These are phyloP conservation scores for Trypoxylon attenuatum DNA, from an alignment of 2,888 invertebrate genomes.

Conservation along the genomic window DNA sequence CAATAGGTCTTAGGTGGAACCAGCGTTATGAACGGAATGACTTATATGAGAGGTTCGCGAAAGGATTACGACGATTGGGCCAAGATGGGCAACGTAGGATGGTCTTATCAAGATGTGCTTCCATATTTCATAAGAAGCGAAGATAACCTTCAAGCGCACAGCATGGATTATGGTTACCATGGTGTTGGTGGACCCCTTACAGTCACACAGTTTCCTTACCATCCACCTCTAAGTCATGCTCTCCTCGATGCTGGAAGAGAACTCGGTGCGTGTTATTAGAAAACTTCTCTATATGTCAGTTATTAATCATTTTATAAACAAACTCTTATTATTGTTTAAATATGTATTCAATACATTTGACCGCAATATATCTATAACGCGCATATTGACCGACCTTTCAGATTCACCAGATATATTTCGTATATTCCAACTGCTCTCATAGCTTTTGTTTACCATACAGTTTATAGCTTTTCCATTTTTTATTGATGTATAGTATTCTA, in stretches of 20 bases:
- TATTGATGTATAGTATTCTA: too few species aligned
- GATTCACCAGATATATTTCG: too few species aligned
- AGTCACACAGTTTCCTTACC: slow-evolving; percentile 89
- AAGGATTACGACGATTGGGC: slow-evolving; percentile 94
- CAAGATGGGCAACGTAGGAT: slow-evolving; percentile 88
- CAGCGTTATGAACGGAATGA: slow-evolving; percentile 97
- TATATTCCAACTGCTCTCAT: too few species aligned
- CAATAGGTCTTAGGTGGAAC: slow-evolving; percentile 90
- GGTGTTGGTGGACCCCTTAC: slow-evolving; percentile 86
- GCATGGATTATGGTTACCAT: slow-evolving; percentile 86
- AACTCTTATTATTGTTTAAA: too few species aligned
- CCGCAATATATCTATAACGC: too few species aligned
- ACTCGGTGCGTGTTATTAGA: slow-evolving; percentile 81
- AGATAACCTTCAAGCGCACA: slow-evolving; percentile 83
- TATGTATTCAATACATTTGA: too few species aligned
- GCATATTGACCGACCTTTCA: too few species aligned
- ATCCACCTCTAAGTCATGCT: slow-evolving; percentile 87
- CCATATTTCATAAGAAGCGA: slow-evolving; percentile 93
- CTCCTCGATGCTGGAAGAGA: slow-evolving; percentile 87
- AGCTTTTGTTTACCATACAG: too few species aligned
- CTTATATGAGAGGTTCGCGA: slow-evolving; percentile 92
- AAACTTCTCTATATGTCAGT: too few species aligned
- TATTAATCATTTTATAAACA: too few species aligned
- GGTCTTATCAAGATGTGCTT: slow-evolving; percentile 92
- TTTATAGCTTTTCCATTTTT: too few species aligned